A percentile compares a stretch with the other conserved stretches of the same genome.
These are phyloP conservation scores for Linurgus olivaceus DNA, from an alignment of 2,797 vertebrate species.

Conservation along the genomic window DNA sequence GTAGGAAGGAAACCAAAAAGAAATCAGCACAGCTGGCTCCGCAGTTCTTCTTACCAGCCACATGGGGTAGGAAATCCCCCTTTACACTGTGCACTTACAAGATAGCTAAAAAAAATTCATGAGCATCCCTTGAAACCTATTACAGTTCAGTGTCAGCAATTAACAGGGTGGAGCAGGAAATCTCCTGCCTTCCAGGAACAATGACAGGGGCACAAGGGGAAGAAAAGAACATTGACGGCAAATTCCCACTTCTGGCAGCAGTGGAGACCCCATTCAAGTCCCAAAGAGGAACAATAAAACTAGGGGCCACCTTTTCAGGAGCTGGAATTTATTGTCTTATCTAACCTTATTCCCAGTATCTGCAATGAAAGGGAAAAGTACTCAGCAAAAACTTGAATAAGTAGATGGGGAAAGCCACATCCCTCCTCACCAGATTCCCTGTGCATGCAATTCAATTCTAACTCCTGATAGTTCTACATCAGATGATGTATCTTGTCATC, in stretches of 20 bases:
- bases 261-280: not conserved
- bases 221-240: not conserved
- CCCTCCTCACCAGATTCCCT: not conserved
- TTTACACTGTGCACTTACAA: not conserved
- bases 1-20: not conserved
- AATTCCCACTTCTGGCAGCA: not conserved
- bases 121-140: not conserved
- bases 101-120: not conserved
- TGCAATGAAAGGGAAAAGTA: not conserved
- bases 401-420: not conserved
- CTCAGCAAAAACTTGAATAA: not conserved
- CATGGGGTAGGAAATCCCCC: not conserved
- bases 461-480: not conserved
- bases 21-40: not conserved
- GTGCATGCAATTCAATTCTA: not conserved
- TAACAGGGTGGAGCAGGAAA: conserved; percentile 38
- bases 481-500: not conserved
- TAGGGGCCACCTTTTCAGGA: not conserved
- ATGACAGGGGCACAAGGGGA: not conserved
- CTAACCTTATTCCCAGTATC: not conserved
- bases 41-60: not conserved
- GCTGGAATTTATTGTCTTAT: not conserved
- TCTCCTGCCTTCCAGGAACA: conserved; percentile 34
- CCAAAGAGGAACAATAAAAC: not conserved
- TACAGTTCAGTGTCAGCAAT: not conserved